Evolutionary conservation across 2,113 vertebrate genomes (phyloP).

Genomic region (Alligator mississippiensis): DNA sequence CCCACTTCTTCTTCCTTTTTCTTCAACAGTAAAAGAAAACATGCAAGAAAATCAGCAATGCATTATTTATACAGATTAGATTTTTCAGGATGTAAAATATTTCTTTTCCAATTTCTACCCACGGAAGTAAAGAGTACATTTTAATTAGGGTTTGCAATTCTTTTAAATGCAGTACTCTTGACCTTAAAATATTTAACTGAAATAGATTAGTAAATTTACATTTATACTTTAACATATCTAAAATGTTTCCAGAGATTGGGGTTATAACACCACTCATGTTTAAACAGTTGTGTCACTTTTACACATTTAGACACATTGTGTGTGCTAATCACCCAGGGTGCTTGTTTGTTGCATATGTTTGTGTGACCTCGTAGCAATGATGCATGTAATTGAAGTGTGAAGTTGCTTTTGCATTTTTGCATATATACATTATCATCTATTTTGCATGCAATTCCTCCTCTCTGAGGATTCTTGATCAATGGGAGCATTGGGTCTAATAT

Average conservation of each 20-base stretch:
- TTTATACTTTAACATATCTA: slow-evolving; percentile 35
- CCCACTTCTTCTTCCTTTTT: not conserved
- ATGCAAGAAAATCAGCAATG: not conserved
- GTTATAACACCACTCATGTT: slow-evolving; percentile 18
- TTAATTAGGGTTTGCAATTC: slow-evolving; percentile 73
- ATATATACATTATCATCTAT: not conserved
- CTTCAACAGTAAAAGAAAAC: slow-evolving; percentile 28
- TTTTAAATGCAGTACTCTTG: slow-evolving; percentile 67
- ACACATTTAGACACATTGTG: slow-evolving; percentile 4
- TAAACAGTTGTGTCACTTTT: not conserved
- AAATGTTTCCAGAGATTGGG: slow-evolving; percentile 38
- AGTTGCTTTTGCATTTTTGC: not conserved
- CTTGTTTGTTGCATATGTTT: not conserved
- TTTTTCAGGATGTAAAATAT: not conserved
- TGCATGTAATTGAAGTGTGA: not conserved
- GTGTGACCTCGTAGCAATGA: not conserved
- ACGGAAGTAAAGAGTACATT: slow-evolving; percentile 61
- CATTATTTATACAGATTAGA: slow-evolving; percentile 24
- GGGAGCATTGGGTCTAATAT: not conserved
- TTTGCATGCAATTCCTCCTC: not conserved
- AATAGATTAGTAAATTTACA: not conserved
- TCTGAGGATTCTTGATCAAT: not conserved
- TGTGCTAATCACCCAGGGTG: not conserved
- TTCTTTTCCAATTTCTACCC: slow-evolving; percentile 63
- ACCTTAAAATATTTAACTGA: slow-evolving; percentile 74